Evolutionary conservation across 2,797 vertebrate species (phyloP).

Genomic region (Lagocephalus sceleratus): DNA sequence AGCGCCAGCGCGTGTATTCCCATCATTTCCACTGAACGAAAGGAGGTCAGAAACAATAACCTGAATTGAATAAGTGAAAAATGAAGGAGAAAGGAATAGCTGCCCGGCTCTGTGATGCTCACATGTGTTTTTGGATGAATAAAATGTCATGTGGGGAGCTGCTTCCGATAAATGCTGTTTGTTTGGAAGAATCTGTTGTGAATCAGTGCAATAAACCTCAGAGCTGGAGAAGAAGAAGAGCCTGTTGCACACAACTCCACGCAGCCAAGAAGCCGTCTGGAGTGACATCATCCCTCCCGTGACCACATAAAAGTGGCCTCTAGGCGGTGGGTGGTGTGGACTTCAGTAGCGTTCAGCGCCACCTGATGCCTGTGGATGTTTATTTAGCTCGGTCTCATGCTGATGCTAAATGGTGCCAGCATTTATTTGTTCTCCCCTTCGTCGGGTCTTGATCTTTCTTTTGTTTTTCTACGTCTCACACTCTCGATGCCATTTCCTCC

Average conservation of each 20-base stretch:
- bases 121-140: not conserved
- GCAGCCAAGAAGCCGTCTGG: constrained; percentile 34
- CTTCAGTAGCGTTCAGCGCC: constrained; percentile 51
- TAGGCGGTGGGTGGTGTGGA: constrained; percentile 53
- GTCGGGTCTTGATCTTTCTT: constrained; percentile 13
- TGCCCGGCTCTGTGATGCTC: not conserved
- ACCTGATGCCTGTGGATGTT: constrained; percentile 56
- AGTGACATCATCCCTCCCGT: constrained; percentile 59
- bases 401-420: constrained; percentile 40
- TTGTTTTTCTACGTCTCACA: not conserved
- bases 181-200: constrained; percentile 33
- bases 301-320: constrained; percentile 63
- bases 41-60: not conserved
- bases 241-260: constrained; percentile 1
- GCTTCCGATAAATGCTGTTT: constrained; percentile 15
- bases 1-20: too few relatives aligned
- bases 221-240: constrained; percentile 14
- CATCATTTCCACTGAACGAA: not conserved
- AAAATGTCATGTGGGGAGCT: constrained; percentile 2
- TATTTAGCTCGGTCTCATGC: constrained; percentile 50
- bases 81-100: not conserved
- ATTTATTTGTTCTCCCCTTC: constrained; percentile 43
- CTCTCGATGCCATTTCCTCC: constrained; percentile 20
- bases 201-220: constrained; percentile 27
- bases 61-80: not conserved